These are phyloP conservation scores for Lasioglossum morio DNA, from an alignment of 2,888 invertebrate genomes.

Conservation along the genomic window DNA sequence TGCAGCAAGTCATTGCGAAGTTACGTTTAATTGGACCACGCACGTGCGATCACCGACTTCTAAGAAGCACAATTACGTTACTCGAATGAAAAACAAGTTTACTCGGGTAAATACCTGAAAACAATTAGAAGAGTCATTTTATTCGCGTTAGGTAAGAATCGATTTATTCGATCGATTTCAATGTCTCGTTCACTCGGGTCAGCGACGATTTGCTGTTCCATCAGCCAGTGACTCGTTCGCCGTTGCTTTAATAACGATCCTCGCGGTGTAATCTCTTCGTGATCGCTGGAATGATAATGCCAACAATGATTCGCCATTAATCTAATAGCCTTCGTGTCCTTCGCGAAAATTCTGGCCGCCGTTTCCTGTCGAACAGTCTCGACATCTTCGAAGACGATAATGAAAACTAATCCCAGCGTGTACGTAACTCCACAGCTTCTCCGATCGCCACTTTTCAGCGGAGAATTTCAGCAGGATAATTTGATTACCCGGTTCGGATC, in stretches of 20 bases:
- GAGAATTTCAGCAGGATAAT: neutral
- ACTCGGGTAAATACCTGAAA: neutral
- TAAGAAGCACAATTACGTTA: neutral
- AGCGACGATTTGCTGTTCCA: neutral
- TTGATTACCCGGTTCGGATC: neutral
- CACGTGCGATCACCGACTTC: neutral
- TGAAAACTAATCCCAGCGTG: neutral
- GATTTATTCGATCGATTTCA: neutral
- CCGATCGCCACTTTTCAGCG: neutral
- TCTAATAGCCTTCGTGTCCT: constrained; percentile 15
- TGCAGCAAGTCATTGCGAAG: neutral
- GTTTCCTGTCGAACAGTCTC: constrained; percentile 7
- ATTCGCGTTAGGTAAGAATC: neutral
- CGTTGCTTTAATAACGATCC: constrained; percentile 18
- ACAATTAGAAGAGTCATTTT: neutral
- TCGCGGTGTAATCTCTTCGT: neutral
- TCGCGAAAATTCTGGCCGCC: constrained; percentile 9
- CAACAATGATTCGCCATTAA: constrained; percentile 24
- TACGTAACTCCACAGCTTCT: neutral
- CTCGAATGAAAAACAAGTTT: neutral
- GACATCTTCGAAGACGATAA: constrained; percentile 7
- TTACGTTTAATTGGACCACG: neutral
- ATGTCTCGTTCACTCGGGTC: neutral
- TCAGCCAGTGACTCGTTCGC: neutral
- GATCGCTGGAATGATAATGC: neutral